These are phyloP conservation scores for Geococcyx californianus DNA, from an alignment of 2,113 vertebrate genomes.

Conservation along the genomic window DNA sequence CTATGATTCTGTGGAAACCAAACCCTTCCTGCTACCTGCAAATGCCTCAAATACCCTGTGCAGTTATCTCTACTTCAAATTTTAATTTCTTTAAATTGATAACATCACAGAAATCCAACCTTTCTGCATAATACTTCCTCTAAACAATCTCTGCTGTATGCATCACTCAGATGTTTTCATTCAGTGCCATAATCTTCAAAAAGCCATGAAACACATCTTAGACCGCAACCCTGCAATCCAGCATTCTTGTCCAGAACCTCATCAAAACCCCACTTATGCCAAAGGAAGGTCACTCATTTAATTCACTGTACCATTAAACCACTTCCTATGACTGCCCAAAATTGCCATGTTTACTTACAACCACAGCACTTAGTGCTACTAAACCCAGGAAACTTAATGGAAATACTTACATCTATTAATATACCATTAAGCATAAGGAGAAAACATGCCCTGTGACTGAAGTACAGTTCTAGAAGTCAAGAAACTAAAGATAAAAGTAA, in stretches of 20 bases:
- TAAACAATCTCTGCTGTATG: not conserved
- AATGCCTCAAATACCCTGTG: not conserved
- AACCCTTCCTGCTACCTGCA: not conserved
- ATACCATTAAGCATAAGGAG: not conserved
- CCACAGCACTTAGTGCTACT: not conserved
- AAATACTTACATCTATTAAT: constrained; percentile 11
- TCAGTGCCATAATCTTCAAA: not conserved
- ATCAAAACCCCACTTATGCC: not conserved
- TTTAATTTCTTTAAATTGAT: not conserved
- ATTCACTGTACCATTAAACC: not conserved
- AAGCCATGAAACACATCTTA: not conserved
- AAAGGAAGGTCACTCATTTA: not conserved
- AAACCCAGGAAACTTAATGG: not conserved
- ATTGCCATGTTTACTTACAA: not conserved
- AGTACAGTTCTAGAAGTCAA: not conserved
- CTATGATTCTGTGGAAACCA: not conserved
- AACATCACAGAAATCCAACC: not conserved
- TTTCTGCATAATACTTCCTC: not conserved
- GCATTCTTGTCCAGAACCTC: not conserved
- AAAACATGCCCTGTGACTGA: not conserved
- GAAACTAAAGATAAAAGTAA: not conserved
- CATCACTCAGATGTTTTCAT: not conserved
- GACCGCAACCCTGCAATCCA: not conserved
- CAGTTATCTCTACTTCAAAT: not conserved
- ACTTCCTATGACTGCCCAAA: not conserved